Conservation (phyloP, 2,797 vertebrate genomes). For the Botia kubotai region DNA sequence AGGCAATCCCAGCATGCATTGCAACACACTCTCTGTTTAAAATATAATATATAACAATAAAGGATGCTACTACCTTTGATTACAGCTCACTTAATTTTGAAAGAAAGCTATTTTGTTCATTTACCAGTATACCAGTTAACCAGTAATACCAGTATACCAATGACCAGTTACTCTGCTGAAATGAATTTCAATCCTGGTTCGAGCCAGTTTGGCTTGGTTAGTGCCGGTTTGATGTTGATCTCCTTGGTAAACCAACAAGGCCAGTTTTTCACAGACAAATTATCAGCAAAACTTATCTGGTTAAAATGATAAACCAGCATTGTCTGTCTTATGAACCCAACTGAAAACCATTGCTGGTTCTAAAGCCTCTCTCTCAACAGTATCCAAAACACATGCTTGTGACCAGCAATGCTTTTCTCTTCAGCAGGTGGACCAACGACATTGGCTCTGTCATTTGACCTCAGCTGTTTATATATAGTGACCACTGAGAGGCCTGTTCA, state of each 20-base stretch:
- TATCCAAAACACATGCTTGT: too few relatives aligned
- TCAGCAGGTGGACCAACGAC: constrained; percentile 1
- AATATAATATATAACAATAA: not conserved
- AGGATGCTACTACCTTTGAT: not conserved
- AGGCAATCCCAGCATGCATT: not conserved
- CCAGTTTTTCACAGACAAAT: too few relatives aligned
- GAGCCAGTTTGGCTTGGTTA: too few relatives aligned
- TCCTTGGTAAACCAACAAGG: too few relatives aligned
- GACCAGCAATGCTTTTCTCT: not conserved
- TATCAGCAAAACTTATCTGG: too few relatives aligned
- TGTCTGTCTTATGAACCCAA: too few relatives aligned
- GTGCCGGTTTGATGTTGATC: too few relatives aligned
- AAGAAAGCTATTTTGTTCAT: not conserved
- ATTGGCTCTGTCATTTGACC: constrained; percentile 32
- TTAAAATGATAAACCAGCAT: too few relatives aligned
- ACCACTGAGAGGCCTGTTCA: constrained; percentile 25
- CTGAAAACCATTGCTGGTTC: too few relatives aligned
- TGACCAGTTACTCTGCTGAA: too few relatives aligned
- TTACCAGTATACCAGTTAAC: not conserved
- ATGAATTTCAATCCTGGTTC: too few relatives aligned
- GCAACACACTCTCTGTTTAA: not conserved
- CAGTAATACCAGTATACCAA: not conserved
- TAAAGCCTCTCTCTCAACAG: too few relatives aligned
- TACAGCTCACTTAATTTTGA: not conserved
- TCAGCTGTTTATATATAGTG: constrained; percentile 37